Evolutionary conservation across 2,113 vertebrate genomes (phyloP), one percentile per base, ranked within the genome.

Genomic region (Hippolais icterina): DNA sequence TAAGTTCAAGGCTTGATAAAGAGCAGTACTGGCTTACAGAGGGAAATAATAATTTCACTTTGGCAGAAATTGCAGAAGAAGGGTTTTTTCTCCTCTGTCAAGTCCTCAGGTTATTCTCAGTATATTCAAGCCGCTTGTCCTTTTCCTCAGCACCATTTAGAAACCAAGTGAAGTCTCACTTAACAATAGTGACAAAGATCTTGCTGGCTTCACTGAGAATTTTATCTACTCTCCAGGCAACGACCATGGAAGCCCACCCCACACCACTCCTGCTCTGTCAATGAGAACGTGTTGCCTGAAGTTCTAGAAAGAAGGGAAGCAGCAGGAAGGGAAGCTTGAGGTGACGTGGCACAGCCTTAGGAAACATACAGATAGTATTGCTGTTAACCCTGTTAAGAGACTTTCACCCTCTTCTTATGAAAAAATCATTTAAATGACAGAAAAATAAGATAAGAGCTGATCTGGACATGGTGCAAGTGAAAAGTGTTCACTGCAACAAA

Each of bases 161-260:
- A 57, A 89, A 54, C 7, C 18, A 21, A 80, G 19, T 0, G 6
- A 84, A 84, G 15, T 39, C 42, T 56, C 47, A 59, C 41, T 21
- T 75, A 52, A 66, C 2, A 16, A 25, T 10, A 59, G 20, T 10
- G 13, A 61, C 14, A 65, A 89, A 74, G 42, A 52, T 39, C 60
- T 59, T 46, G 8, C 27, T 84, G 70, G 39, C 42, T 75, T 70
- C 82, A 47, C 18, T 25, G 21, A 2, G 5, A n/a, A 66, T 93
- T 84, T 78, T 37, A 33, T 41, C 39, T 37, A 5, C 3, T 2
- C 25, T 46, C 5, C 35, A 47, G 29, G 25, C 33, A 60, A 44
- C 0, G 0, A 54, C 57, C 12, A 7, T 2, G 19, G 20, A 50
- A 70, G 18, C 9, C 35, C 15, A 78, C 14, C 15, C 11, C 33